Conservation (phyloP, 2,888 invertebrate species). For the Pterostichus madidus region DNA sequence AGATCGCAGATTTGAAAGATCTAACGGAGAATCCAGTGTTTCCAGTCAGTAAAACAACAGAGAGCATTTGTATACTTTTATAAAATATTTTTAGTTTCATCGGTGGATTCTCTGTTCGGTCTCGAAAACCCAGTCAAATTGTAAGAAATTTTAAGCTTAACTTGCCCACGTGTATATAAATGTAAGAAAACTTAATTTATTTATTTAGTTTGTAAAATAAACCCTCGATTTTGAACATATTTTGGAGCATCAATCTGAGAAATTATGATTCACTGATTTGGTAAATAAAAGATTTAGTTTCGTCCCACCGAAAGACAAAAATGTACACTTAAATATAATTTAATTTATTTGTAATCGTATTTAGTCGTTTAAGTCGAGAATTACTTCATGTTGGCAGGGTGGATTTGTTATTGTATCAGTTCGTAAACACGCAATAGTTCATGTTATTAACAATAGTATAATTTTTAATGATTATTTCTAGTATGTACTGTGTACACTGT, state of each 20-base stretch:
- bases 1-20: slow-evolving; percentile 7
- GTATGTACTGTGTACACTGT: slow-evolving; percentile 77
- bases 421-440: slow-evolving; percentile 61
- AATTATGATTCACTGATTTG: slow-evolving; percentile 40
- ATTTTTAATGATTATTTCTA: slow-evolving; percentile 73
- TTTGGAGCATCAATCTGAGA: slow-evolving; percentile 25
- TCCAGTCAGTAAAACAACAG: slow-evolving; percentile 5
- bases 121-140: slow-evolving; percentile 63
- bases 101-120: slow-evolving; percentile 36
- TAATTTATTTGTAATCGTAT: slow-evolving; percentile 57
- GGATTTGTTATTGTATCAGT: slow-evolving; percentile 65
- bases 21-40: slow-evolving; percentile 20
- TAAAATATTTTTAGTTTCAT: slow-evolving; percentile 50
- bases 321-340: slow-evolving; percentile 59
- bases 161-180: slow-evolving; percentile 67
- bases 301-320: slow-evolving; percentile 66
- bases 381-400: slow-evolving; percentile 64
- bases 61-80: slow-evolving; percentile 63
- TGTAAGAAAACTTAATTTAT: slow-evolving; percentile 66
- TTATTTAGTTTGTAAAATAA: slow-evolving; percentile 65
- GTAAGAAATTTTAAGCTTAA: slow-evolving; percentile 64
- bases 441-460: slow-evolving; percentile 73
- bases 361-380: slow-evolving; percentile 50
- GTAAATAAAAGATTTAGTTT: slow-evolving; percentile 48
- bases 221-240: slow-evolving; percentile 41